Evolutionary conservation across 2,888 invertebrate species (phyloP).

Genomic region (Craniophora ligustri): DNA sequence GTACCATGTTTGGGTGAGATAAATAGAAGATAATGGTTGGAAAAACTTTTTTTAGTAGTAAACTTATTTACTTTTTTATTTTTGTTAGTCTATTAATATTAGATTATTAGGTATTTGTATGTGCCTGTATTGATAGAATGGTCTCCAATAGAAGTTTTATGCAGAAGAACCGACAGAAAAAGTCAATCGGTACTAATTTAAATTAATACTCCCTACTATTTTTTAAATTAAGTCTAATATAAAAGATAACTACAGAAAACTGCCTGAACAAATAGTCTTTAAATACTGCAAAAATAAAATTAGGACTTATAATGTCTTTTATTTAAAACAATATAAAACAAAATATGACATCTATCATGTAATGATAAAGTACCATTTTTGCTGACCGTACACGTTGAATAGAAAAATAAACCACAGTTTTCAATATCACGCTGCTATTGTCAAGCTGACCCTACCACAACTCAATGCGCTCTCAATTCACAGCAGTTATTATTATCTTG

Average conservation of each 20-base stretch:
- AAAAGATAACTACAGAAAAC: too few species aligned
- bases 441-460: constrained; percentile 85
- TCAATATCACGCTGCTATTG: constrained; percentile 80
- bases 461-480: constrained; percentile 88
- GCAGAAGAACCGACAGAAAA: too few species aligned
- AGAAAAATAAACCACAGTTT: constrained; percentile 68
- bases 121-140: not conserved
- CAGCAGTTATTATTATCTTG: constrained; percentile 88
- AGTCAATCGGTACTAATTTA: too few species aligned
- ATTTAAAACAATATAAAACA: constrained; percentile 4
- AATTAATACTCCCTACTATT: too few species aligned
- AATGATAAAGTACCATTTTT: constrained; percentile 52
- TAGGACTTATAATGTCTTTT: too few species aligned
- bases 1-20: constrained; percentile 79
- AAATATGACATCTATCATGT: constrained; percentile 23
- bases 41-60: constrained; percentile 66
- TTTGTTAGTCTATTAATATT: constrained; percentile 41
- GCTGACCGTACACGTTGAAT: constrained; percentile 62
- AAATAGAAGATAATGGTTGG: constrained; percentile 76
- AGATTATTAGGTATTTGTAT: constrained; percentile 1
- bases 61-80: constrained; percentile 56
- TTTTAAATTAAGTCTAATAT: too few species aligned
- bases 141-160: too few species aligned
- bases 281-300: too few species aligned
- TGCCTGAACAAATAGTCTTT: too few species aligned